Conservation (phyloP, 2,797 vertebrate species). For the Craterocephalus amniculus region DNA sequence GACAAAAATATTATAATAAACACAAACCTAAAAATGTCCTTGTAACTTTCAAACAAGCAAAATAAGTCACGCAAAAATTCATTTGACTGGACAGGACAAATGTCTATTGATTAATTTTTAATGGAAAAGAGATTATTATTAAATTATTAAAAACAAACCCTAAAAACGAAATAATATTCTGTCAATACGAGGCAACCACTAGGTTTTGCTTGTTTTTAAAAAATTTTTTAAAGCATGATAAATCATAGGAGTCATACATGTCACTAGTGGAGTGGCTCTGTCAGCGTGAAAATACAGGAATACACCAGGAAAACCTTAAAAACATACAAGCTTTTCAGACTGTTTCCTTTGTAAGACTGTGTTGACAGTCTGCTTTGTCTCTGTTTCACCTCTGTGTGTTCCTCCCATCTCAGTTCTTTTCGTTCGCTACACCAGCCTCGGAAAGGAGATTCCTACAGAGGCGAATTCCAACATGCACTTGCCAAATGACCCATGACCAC, state of each 20-base stretch:
- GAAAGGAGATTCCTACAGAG: conserved; percentile 80
- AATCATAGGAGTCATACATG: not conserved
- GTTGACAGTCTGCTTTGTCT: conserved; percentile 71
- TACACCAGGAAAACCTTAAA: conserved; percentile 29
- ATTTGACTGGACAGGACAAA: not conserved
- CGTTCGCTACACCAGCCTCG: conserved; percentile 65
- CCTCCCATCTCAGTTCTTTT: conserved; percentile 63
- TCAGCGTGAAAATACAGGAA: conserved; percentile 18
- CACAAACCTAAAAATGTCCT: not conserved
- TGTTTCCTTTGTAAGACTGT: conserved; percentile 59
- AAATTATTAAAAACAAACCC: not conserved
- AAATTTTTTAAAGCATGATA: not conserved
- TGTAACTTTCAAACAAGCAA: not conserved
- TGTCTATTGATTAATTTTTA: not conserved
- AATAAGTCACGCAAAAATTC: not conserved
- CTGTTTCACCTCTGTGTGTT: conserved; percentile 61
- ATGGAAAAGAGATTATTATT: not conserved
- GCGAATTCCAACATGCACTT: conserved; percentile 81
- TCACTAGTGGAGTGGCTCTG: not conserved
- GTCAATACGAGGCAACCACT: not conserved
- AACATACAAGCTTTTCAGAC: conserved; percentile 49
- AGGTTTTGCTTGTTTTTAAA: conserved; percentile 1
- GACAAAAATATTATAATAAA: not conserved
- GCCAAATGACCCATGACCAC: conserved; percentile 83
- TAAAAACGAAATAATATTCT: not conserved